These are phyloP conservation scores for Drosophila athabasca DNA, from an alignment of 1,140 invertebrate genomes.

Conservation along the genomic window DNA sequence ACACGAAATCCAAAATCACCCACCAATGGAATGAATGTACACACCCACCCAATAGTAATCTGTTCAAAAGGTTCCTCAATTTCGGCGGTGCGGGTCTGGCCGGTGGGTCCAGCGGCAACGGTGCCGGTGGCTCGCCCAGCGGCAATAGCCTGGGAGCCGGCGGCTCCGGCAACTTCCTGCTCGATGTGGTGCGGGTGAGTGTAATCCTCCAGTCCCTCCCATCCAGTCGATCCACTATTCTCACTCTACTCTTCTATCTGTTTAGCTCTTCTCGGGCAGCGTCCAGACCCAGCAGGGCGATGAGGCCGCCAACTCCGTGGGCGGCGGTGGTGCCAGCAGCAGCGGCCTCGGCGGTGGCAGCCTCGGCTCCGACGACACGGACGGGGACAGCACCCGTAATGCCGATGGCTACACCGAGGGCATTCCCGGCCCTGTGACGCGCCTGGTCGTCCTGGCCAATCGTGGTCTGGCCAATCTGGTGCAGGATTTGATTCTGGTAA, in stretches of 20 bases:
- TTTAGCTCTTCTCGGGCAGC: constrained; percentile 89
- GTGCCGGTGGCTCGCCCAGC: constrained; percentile 55
- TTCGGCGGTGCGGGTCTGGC: constrained; percentile 86
- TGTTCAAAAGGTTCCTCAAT: constrained; percentile 87
- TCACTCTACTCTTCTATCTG: not conserved
- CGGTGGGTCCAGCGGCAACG: constrained; percentile 81
- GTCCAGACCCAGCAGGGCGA: constrained; percentile 87
- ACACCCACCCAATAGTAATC: constrained; percentile 68
- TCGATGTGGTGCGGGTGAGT: constrained; percentile 93
- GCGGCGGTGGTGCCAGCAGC: constrained; percentile 83
- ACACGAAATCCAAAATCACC: constrained; percentile 13
- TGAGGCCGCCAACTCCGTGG: constrained; percentile 85
- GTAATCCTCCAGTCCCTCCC: not conserved
- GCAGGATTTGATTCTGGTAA: constrained; percentile 92
- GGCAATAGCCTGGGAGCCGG: constrained; percentile 85
- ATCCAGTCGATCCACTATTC: not conserved
- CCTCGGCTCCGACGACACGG: constrained; percentile 80
- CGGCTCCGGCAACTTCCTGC: constrained; percentile 93
- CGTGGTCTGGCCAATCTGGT: constrained; percentile 92
- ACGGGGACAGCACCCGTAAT: constrained; percentile 83
- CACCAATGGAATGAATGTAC: constrained; percentile 15
- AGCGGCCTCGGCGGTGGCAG: constrained; percentile 85
- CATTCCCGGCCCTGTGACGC: constrained; percentile 92
- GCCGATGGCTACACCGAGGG: constrained; percentile 89
- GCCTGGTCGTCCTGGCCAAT: constrained; percentile 93